Percentiles rank a stretch among this genome's conserved stretches.
Evolutionary conservation across 1,140 invertebrate species (phyloP).

Genomic region (Sycophaga agraensis): DNA sequence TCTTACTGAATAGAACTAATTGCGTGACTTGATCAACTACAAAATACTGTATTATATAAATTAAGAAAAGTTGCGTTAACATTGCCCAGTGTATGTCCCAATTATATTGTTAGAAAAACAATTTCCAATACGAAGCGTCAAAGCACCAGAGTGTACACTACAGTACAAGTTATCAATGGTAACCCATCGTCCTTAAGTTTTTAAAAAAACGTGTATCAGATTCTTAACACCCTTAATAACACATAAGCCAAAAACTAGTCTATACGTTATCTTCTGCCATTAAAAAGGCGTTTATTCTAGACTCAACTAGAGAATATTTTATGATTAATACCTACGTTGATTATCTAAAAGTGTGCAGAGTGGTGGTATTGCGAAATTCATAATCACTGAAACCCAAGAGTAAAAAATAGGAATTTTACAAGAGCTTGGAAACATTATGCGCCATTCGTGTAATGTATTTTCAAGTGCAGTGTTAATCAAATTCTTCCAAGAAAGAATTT

Average conservation of each 20-base stretch:
- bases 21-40: neutral
- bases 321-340: conserved; percentile 43
- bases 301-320: neutral
- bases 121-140: conserved; percentile 39
- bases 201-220: neutral
- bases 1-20: neutral
- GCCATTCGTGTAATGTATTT: too few relatives aligned
- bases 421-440: neutral
- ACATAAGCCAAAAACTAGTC: neutral
- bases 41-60: conserved; percentile 12
- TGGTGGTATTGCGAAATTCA: conserved; percentile 47
- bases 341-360: conserved; percentile 49
- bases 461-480: too few relatives aligned
- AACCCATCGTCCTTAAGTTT: too few relatives aligned
- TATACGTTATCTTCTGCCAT: neutral
- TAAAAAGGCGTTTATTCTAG: conserved; percentile 1
- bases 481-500: too few relatives aligned
- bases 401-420: too few relatives aligned
- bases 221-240: neutral
- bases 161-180: neutral
- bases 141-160: conserved; percentile 13
- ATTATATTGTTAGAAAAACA: conserved; percentile 54
- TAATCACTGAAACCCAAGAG: conserved; percentile 49
- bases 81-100: conserved; percentile 15
- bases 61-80: neutral